These are phyloP conservation scores for Siderastrea siderea DNA, from an alignment of 92 coral and sea anemone species.

Conservation along the genomic window DNA sequence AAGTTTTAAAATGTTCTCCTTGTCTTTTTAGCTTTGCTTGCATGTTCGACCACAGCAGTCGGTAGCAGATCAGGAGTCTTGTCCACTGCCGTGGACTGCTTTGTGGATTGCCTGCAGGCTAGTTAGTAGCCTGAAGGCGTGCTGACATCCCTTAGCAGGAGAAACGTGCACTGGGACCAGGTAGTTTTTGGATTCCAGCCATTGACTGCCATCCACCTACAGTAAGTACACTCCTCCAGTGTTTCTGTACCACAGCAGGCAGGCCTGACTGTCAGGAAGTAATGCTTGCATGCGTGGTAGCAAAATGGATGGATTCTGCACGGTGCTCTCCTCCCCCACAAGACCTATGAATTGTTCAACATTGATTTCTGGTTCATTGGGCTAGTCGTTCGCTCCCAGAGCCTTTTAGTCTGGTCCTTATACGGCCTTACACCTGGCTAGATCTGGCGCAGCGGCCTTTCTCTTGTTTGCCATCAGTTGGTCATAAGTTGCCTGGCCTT, in stretches of 20 bases:
- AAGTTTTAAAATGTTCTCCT: too few species aligned
- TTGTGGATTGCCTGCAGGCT: neutral
- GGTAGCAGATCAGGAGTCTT: too few species aligned
- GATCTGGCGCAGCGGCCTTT: neutral
- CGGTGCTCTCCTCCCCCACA: neutral
- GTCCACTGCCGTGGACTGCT: neutral
- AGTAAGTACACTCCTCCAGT: neutral
- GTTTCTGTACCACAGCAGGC: constrained; percentile 11
- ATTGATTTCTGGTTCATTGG: neutral
- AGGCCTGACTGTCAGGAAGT: neutral
- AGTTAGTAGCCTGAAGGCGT: neutral
- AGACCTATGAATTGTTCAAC: neutral
- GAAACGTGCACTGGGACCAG: neutral
- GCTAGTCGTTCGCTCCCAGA: neutral
- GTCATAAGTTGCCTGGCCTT: constrained; percentile 1
- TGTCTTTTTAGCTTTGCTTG: too few species aligned
- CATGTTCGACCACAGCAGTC: too few species aligned
- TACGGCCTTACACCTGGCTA: neutral
- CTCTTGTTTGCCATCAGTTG: neutral
- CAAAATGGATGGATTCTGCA: neutral
- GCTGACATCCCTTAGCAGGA: neutral
- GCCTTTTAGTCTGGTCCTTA: neutral
- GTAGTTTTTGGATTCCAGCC: neutral
- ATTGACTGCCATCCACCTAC: neutral
- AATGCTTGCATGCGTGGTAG: neutral